Evolutionary conservation across 2,113 vertebrate genomes (phyloP).

Genomic region (Pantherophis guttatus): DNA sequence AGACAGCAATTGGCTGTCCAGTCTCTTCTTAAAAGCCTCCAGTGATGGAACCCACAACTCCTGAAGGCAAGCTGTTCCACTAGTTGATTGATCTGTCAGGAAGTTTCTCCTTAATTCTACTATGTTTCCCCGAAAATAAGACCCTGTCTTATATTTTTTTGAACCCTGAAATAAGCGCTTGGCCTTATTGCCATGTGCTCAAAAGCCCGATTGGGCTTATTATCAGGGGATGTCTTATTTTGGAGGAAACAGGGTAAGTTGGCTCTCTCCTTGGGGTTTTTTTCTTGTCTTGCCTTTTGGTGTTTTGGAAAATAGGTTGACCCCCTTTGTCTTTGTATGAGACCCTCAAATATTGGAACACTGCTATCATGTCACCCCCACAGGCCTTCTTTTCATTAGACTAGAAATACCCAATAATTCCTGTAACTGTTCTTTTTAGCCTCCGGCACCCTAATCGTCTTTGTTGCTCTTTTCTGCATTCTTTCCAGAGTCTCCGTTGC

Average conservation of each 20-base stretch:
- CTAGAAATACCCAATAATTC: no score
- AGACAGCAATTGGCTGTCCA: neutral
- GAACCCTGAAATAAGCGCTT: no score
- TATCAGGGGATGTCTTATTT: no score
- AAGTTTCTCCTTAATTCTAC: neutral
- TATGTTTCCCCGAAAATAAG: no score
- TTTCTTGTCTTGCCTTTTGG: neutral
- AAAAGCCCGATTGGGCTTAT: no score
- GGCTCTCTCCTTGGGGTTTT: neutral
- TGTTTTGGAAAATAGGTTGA: neutral
- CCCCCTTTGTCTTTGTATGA: no score
- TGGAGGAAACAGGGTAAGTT: neutral
- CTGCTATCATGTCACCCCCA: no score
- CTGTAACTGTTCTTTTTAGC: neutral
- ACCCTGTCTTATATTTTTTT: no score
- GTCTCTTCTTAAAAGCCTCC: neutral
- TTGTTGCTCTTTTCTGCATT: neutral
- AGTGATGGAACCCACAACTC: neutral
- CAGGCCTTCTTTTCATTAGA: no score
- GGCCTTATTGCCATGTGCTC: no score
- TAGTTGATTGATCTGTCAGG: neutral
- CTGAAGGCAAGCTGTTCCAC: neutral
- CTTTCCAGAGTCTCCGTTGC: neutral
- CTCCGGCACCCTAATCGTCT: no score
- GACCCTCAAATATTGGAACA: no score